These are phyloP conservation scores for Chromoteleia sp. DNA, from an alignment of 2,888 invertebrate genomes.

Conservation along the genomic window DNA sequence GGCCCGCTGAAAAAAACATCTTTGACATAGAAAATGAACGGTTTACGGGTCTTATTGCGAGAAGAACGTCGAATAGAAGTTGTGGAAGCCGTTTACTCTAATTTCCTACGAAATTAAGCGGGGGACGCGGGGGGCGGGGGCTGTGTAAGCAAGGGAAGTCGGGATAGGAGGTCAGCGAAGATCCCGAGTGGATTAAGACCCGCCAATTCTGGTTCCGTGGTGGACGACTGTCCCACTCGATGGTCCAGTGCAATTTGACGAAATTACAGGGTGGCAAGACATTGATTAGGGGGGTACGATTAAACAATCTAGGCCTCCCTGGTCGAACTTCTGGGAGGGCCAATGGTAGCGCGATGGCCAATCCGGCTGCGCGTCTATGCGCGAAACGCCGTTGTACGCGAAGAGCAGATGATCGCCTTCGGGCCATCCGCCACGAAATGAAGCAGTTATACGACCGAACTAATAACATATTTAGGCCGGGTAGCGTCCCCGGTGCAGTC, in stretches of 20 bases:
- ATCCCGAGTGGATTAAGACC: slow-evolving; percentile 78
- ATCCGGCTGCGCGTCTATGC: slow-evolving; percentile 74
- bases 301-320: slow-evolving; percentile 84
- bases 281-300: slow-evolving; percentile 83
- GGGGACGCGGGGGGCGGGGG: slow-evolving; percentile 9
- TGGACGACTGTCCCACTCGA: slow-evolving; percentile 75
- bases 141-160: too few relatives aligned
- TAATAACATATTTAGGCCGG: slow-evolving; percentile 85
- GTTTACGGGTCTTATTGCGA: slow-evolving; percentile 40
- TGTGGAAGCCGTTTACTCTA: slow-evolving; percentile 64
- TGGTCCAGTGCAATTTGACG: slow-evolving; percentile 80
- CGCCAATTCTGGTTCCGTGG: slow-evolving; percentile 70
- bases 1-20: slow-evolving; percentile 34
- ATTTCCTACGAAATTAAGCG: slow-evolving; percentile 56
- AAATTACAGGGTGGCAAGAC: slow-evolving; percentile 82
- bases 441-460: slow-evolving; percentile 85
- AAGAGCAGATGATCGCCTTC: slow-evolving; percentile 83
- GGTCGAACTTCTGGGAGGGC: slow-evolving; percentile 84
- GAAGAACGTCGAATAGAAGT: slow-evolving; percentile 49
- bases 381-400: slow-evolving; percentile 73
- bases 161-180: slow-evolving; percentile 44
- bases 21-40: slow-evolving; percentile 57
- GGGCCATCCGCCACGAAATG: slow-evolving; percentile 83
- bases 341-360: slow-evolving; percentile 69
- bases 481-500: slow-evolving; percentile 77